These are phyloP conservation scores for Mythimna pallens DNA, from an alignment of 2,888 invertebrate genomes.

Conservation along the genomic window DNA sequence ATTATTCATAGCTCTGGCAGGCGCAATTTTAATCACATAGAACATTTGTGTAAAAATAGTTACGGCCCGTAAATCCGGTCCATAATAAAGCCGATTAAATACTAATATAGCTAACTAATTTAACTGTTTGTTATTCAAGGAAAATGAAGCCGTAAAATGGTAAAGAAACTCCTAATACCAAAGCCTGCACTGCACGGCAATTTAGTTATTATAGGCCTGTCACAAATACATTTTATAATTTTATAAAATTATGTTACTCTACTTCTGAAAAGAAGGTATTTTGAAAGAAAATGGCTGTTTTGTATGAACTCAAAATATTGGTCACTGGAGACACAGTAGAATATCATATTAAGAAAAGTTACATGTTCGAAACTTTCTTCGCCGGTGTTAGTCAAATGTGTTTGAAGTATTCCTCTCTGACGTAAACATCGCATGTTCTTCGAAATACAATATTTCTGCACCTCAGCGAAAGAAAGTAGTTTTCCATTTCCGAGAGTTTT, in stretches of 20 bases:
- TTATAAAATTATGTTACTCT: not conserved
- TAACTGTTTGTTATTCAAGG: constrained; percentile 9
- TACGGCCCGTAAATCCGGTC: too few relatives aligned
- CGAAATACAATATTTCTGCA: not conserved
- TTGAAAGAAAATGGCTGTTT: not conserved
- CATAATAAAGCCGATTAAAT: constrained; percentile 14
- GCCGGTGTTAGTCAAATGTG: not conserved
- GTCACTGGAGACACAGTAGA: not conserved
- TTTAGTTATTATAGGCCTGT: too few relatives aligned
- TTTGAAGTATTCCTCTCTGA: not conserved
- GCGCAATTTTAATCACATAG: too few relatives aligned
- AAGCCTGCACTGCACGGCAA: too few relatives aligned
- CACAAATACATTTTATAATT: not conserved
- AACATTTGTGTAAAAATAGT: too few relatives aligned
- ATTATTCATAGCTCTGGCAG: too few relatives aligned
- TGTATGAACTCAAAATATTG: not conserved
- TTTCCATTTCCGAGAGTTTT: not conserved
- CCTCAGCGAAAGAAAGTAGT: not conserved
- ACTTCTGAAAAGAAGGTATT: too few relatives aligned
- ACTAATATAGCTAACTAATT: not conserved
- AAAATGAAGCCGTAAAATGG: not conserved
- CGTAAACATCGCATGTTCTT: too few relatives aligned
- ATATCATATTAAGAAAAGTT: not conserved
- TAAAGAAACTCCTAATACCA: constrained; percentile 6
- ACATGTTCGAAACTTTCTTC: not conserved